phyloP scores from a whole-genome alignment of 2,888 invertebrate species.

The Gerris lacustris region DNA sequence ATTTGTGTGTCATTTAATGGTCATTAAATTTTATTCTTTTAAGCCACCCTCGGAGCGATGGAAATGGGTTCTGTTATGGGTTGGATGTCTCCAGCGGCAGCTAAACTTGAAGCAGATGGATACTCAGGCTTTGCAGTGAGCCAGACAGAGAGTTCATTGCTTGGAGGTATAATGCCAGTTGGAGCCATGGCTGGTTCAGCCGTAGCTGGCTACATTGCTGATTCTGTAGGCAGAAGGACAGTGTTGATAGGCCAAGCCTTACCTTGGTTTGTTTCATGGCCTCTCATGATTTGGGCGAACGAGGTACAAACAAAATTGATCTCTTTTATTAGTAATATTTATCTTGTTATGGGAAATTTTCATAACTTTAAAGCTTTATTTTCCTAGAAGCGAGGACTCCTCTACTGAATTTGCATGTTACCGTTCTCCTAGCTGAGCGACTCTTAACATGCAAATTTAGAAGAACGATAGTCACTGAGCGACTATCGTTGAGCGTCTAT shows the following conservation, averaged over 20 bases:
- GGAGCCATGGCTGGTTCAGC: slow-evolving; percentile 62
- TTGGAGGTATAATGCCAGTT: slow-evolving; percentile 56
- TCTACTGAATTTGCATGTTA: too few relatives aligned
- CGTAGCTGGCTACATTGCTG: slow-evolving; percentile 57
- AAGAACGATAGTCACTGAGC: too few relatives aligned
- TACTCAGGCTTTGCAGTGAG: slow-evolving; percentile 46
- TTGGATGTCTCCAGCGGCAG: slow-evolving; percentile 61
- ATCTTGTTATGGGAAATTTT: too few relatives aligned
- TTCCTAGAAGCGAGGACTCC: too few relatives aligned
- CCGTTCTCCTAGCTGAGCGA: too few relatives aligned
- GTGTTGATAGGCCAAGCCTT: slow-evolving; percentile 52
- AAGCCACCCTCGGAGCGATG: slow-evolving; percentile 64
- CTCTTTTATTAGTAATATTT: too few relatives aligned
- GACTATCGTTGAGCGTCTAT: too few relatives aligned
- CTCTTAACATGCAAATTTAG: too few relatives aligned
- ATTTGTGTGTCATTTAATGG: too few relatives aligned
- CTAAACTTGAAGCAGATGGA: slow-evolving; percentile 35
- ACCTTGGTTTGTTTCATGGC: slow-evolving; percentile 63
- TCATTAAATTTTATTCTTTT: slow-evolving; percentile 31
- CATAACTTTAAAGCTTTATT: too few relatives aligned
- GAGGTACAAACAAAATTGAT: slow-evolving; percentile 33
- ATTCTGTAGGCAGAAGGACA: slow-evolving; percentile 57
- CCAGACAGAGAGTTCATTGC: slow-evolving; percentile 50
- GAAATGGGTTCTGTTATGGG: slow-evolving; percentile 62
- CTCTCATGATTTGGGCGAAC: slow-evolving; percentile 54